These are phyloP conservation scores for Patella vulgata DNA, from an alignment of 1,140 invertebrate species.

Conservation along the genomic window DNA sequence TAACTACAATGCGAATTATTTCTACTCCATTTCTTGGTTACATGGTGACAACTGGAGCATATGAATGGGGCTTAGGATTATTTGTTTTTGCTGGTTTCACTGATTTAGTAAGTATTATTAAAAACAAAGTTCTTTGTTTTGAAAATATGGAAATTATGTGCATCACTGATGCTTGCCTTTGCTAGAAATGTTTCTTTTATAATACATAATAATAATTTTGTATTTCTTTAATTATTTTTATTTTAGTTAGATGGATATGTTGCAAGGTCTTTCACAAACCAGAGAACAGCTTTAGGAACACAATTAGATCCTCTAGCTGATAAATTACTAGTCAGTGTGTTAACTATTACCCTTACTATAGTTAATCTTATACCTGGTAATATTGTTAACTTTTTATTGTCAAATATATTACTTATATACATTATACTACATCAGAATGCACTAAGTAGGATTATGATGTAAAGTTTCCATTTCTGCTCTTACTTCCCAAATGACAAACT, in stretches of 20 bases:
- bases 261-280: constrained; percentile 88
- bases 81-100: constrained; percentile 83
- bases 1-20: constrained; percentile 85
- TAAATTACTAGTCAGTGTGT: constrained; percentile 89
- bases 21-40: constrained; percentile 88
- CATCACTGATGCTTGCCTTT: background rate
- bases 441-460: background rate
- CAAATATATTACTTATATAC: too few relatives aligned
- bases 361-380: constrained; percentile 83
- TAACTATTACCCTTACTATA: constrained; percentile 88
- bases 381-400: too few relatives aligned
- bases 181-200: background rate
- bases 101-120: constrained; percentile 77
- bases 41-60: constrained; percentile 82
- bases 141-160: background rate
- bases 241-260: constrained; percentile 94
- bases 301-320: constrained; percentile 98
- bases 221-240: constrained; percentile 15
- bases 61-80: constrained; percentile 77
- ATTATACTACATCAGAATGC: too few relatives aligned
- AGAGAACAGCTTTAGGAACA: constrained; percentile 91
- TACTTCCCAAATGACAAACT: too few relatives aligned
- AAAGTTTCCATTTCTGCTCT: background rate
- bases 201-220: background rate
- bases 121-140: background rate